Percentiles rank a stretch among this genome's conserved stretches.
Conservation (phyloP, 2,113 vertebrate genomes). For the Ahaetulla prasina region DNA sequence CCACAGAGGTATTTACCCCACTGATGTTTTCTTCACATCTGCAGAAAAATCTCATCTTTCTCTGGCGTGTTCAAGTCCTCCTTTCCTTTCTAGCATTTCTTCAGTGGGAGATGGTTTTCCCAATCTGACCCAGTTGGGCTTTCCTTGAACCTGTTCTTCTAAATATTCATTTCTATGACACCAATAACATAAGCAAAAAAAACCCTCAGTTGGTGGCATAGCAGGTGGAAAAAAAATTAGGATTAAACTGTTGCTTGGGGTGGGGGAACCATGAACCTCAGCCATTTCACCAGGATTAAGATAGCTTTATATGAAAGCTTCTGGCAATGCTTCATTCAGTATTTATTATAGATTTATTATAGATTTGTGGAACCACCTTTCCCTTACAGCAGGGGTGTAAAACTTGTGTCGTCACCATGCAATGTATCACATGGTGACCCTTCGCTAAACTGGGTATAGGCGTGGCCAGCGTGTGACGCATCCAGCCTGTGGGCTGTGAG, state of each 20-base stretch:
- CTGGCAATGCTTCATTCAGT: neutral
- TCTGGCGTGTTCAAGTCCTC: neutral
- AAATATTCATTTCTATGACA: constrained; percentile 31
- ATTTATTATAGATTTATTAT: neutral
- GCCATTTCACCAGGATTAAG: neutral
- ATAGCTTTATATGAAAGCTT: rapidly evolving
- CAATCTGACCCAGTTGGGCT: neutral
- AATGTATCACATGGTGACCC: no score
- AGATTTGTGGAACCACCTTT: neutral
- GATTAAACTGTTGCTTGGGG: neutral
- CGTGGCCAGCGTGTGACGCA: no score
- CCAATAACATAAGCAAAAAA: constrained; percentile 28
- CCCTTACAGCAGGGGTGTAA: neutral
- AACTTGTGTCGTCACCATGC: no score
- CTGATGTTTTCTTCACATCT: constrained; percentile 25
- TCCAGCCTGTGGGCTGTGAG: no score
- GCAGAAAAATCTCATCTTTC: constrained; percentile 3
- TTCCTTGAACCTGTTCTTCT: constrained; percentile 18
- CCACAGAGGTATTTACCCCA: constrained; percentile 27
- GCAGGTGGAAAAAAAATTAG: neutral
- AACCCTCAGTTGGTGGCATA: neutral
- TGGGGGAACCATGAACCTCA: neutral
- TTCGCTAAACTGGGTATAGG: no score
- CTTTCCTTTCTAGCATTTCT: constrained; percentile 39
- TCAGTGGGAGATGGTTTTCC: constrained; percentile 24